Conservation (phyloP, 2,888 invertebrate genomes). For the Melanchra persicariae region DNA sequence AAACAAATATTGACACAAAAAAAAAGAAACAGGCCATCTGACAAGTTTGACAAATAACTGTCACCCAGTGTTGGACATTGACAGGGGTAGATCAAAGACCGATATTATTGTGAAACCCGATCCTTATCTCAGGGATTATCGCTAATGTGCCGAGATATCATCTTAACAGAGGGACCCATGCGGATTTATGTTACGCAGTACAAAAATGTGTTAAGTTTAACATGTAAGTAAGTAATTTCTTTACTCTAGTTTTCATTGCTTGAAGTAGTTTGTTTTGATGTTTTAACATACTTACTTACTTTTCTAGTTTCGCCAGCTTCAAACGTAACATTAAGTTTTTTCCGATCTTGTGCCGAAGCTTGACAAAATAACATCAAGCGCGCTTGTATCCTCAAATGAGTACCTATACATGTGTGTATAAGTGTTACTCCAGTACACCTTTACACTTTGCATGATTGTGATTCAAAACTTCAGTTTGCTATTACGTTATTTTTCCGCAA, state of each 20-base stretch:
- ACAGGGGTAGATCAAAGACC: conserved; percentile 79
- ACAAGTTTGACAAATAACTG: conserved; percentile 81
- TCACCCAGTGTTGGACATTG: conserved; percentile 54
- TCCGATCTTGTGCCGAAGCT: background rate
- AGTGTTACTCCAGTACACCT: no score
- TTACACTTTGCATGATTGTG: background rate
- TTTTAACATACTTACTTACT: background rate
- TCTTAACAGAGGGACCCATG: conserved; percentile 66
- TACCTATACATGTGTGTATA: no score
- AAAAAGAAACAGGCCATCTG: conserved; percentile 16
- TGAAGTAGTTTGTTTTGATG: background rate
- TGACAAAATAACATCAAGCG: background rate
- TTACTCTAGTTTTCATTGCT: conserved; percentile 2
- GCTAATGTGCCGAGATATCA: conserved; percentile 83
- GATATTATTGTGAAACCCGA: conserved; percentile 75
- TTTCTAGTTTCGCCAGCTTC: no score
- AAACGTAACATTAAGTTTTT: no score
- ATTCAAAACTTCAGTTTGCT: background rate
- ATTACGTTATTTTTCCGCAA: background rate
- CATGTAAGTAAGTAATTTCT: background rate
- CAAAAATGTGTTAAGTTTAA: background rate
- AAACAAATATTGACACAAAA: conserved; percentile 13
- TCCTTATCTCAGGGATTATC: conserved; percentile 79
- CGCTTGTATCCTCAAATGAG: background rate
- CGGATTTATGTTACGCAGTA: conserved; percentile 27